Conservation (phyloP, 2,888 invertebrate species). For the Cephus rjabovi region DNA sequence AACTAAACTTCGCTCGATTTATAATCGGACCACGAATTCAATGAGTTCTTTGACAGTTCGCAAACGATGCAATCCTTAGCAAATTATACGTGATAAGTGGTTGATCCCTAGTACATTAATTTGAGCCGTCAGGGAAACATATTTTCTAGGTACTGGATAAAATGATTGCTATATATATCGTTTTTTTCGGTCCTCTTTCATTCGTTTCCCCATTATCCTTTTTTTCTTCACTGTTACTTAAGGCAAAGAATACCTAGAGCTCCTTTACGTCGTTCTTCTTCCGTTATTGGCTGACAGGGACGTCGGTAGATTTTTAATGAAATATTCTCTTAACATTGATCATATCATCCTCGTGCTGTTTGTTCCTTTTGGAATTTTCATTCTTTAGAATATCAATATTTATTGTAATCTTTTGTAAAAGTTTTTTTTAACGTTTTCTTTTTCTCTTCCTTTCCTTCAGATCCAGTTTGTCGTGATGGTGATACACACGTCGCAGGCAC, state of each 20-base stretch:
- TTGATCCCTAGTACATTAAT: background rate
- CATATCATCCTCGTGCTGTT: background rate
- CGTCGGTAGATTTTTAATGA: background rate
- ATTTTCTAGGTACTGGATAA: background rate
- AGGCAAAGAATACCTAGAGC: background rate
- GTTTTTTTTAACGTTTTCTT: conserved; percentile 7
- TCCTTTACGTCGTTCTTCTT: background rate
- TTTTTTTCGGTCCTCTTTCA: background rate
- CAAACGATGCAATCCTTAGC: no score
- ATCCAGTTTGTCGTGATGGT: conserved; percentile 77
- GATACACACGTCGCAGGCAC: conserved; percentile 69
- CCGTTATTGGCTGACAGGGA: background rate
- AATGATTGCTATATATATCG: background rate
- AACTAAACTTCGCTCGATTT: background rate
- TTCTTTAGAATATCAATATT: background rate
- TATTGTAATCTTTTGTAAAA: conserved; percentile 4
- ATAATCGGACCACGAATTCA: no score
- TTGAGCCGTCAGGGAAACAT: background rate
- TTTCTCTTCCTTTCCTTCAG: conserved; percentile 63
- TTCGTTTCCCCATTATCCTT: background rate
- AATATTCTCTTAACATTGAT: background rate
- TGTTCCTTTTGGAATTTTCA: background rate
- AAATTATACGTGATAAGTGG: background rate
- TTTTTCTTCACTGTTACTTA: background rate
- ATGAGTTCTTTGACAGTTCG: no score